Conservation (phyloP, 2,797 vertebrate genomes). For the Oryzias sinensis region DNA sequence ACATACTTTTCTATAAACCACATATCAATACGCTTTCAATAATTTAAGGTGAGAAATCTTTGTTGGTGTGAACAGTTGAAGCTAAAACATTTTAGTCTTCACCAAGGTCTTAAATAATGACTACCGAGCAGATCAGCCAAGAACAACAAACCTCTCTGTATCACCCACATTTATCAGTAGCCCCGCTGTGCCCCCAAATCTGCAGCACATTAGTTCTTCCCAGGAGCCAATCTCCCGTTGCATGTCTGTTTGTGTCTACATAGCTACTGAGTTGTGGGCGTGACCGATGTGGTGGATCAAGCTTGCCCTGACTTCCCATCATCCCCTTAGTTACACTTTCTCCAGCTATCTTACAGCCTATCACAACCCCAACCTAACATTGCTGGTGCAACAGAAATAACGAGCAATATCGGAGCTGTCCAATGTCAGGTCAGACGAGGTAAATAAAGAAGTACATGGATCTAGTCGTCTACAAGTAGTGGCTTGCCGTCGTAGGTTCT, state of each 20-base stretch:
- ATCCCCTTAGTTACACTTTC: too few relatives aligned
- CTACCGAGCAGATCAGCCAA: conserved; percentile 52
- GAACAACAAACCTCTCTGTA: conserved; percentile 59
- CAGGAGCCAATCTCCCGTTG: conserved; percentile 26
- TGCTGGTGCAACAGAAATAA: too few relatives aligned
- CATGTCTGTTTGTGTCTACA: conserved; percentile 33
- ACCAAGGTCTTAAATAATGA: conserved; percentile 32
- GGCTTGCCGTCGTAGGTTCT: too few relatives aligned
- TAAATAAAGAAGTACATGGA: too few relatives aligned
- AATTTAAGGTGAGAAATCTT: conserved; percentile 35
- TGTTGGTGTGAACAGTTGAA: conserved; percentile 30
- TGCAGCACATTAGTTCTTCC: conserved; percentile 54
- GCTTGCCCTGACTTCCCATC: too few relatives aligned
- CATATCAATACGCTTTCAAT: conserved; percentile 4
- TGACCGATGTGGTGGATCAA: too few relatives aligned
- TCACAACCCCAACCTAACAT: too few relatives aligned
- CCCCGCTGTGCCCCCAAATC: conserved; percentile 46
- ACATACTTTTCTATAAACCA: conserved; percentile 11
- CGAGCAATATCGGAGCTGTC: too few relatives aligned
- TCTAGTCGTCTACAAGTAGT: too few relatives aligned
- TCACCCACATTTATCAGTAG: conserved; percentile 37
- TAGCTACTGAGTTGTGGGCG: too few relatives aligned
- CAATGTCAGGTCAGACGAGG: too few relatives aligned
- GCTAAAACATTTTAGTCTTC: conserved; percentile 34
- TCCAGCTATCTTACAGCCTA: too few relatives aligned